Evolutionary conservation across 2,113 vertebrate species (phyloP).

Genomic region (Podarcis raffonei): DNA sequence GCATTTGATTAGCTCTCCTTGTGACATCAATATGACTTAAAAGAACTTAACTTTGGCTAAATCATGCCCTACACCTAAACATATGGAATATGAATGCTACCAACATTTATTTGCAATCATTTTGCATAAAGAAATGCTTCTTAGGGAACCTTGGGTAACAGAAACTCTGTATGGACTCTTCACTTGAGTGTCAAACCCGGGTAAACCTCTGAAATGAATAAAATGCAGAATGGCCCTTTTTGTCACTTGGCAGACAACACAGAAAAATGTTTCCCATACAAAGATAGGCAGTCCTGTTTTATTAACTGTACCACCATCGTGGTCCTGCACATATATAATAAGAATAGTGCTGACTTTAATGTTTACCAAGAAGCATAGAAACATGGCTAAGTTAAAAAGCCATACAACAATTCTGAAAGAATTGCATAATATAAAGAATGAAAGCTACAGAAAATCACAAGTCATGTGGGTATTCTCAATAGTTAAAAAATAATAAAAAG

Average conservation of each 20-base stretch:
- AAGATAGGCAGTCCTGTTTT: background rate
- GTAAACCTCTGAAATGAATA: too few species aligned
- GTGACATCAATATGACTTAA: background rate
- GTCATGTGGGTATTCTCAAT: slow-evolving; percentile 56
- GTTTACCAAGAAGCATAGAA: background rate
- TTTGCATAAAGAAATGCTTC: background rate
- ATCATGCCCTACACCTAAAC: background rate
- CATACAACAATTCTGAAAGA: background rate
- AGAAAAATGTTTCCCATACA: background rate
- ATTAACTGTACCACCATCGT: background rate
- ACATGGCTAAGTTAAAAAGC: background rate
- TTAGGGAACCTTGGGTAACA: background rate
- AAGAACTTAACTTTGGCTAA: background rate
- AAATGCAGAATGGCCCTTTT: background rate
- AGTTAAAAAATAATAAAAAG: slow-evolving; percentile 34
- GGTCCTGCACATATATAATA: background rate
- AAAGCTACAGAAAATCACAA: slow-evolving; percentile 43
- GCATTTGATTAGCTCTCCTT: background rate
- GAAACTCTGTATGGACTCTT: background rate
- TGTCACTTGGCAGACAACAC: too few species aligned
- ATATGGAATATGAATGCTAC: background rate
- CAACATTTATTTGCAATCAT: too few species aligned
- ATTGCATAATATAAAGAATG: slow-evolving; percentile 52
- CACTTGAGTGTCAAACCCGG: background rate
- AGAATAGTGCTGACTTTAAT: background rate